phyloP scores from a whole-genome alignment of 1,140 invertebrate species.

The Mesaphorura yosii region DNA sequence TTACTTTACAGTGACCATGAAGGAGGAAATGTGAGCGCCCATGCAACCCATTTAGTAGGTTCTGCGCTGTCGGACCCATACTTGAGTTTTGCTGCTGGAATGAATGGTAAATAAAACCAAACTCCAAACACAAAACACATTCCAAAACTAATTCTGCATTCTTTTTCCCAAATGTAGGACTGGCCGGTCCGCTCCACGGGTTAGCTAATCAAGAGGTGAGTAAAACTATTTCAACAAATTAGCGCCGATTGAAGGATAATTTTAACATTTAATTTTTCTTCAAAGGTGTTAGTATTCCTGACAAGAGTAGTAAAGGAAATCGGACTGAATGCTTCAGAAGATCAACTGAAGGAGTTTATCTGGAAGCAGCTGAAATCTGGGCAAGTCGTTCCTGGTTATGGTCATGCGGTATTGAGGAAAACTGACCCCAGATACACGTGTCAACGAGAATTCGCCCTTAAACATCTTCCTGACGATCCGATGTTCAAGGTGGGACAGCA shows the following conservation, averaged over 20 bases:
- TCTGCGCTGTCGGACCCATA: slow-evolving; percentile 92
- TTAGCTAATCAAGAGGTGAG: slow-evolving; percentile 81
- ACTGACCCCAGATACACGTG: slow-evolving; percentile 91
- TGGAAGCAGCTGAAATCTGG: slow-evolving; percentile 90
- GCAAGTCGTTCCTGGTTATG: slow-evolving; percentile 92
- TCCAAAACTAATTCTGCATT: too few relatives aligned
- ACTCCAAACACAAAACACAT: too few relatives aligned
- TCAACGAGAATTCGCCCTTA: slow-evolving; percentile 87
- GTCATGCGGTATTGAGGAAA: slow-evolving; percentile 90
- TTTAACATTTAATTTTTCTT: slow-evolving; percentile 4
- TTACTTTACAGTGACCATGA: slow-evolving; percentile 63
- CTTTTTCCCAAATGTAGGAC: too few relatives aligned
- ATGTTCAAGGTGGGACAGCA: slow-evolving; percentile 72
- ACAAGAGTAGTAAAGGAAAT: slow-evolving; percentile 67
- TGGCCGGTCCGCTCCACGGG: slow-evolving; percentile 91
- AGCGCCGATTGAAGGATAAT: not conserved
- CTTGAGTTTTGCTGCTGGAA: slow-evolving; percentile 81
- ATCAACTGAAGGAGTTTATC: slow-evolving; percentile 82
- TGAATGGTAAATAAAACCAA: too few relatives aligned
- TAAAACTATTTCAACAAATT: not conserved
- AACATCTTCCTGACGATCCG: slow-evolving; percentile 84
- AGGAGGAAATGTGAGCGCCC: slow-evolving; percentile 90
- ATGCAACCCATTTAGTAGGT: slow-evolving; percentile 87
- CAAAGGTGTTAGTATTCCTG: slow-evolving; percentile 65
- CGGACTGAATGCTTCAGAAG: slow-evolving; percentile 67